A percentile compares a stretch with the other conserved stretches of the same genome.
Conservation (phyloP, 2,113 vertebrate genomes). For the Mus musculus region DNA sequence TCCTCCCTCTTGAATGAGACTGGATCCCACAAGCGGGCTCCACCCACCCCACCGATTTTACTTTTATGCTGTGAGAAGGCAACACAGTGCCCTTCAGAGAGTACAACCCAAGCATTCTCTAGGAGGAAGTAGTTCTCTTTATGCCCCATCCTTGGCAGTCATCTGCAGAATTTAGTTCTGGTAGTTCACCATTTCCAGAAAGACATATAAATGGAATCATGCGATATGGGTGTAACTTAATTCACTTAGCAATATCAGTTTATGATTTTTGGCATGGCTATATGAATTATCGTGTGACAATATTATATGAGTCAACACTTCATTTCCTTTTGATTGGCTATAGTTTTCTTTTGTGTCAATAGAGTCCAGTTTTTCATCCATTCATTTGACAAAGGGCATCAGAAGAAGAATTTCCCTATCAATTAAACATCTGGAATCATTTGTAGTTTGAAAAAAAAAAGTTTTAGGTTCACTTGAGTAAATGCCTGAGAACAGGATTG, state of each 20-base stretch:
- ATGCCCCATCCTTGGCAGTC: background rate
- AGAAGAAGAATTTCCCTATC: background rate
- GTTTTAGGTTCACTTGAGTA: background rate
- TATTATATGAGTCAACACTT: background rate
- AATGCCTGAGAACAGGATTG: background rate
- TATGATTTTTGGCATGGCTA: background rate
- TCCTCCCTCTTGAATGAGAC: background rate
- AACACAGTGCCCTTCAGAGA: background rate
- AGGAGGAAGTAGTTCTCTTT: background rate
- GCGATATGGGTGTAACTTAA: background rate
- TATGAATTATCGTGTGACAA: background rate
- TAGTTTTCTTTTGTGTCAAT: background rate
- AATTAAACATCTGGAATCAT: conserved; percentile 13
- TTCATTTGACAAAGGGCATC: background rate
- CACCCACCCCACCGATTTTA: too few species aligned
- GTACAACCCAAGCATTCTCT: background rate
- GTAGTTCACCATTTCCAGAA: background rate
- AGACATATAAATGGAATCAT: background rate
- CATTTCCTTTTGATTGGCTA: background rate
- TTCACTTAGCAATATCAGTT: background rate
- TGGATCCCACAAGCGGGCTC: background rate
- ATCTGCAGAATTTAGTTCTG: background rate
- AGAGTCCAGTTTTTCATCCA: background rate
- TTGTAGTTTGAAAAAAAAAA: background rate
- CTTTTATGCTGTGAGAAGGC: background rate